These are phyloP conservation scores for Acanthosepion lycidas DNA, from an alignment of 2,888 invertebrate species.

Conservation along the genomic window DNA sequence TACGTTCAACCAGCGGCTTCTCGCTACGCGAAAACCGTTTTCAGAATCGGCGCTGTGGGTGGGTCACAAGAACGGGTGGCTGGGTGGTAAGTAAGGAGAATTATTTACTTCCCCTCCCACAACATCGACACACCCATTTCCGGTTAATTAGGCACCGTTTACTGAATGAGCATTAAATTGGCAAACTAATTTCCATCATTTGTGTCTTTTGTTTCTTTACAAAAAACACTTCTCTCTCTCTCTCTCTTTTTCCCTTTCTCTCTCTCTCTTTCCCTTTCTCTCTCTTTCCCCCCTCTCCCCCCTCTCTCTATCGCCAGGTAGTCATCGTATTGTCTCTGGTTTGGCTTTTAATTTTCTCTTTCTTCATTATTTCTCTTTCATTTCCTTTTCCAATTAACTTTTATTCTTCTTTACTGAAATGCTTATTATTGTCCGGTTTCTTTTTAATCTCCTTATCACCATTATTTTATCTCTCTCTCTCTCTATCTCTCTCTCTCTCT, in stretches of 20 bases:
- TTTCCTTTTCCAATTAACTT: too few relatives aligned
- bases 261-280: background rate
- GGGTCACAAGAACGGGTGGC: too few relatives aligned
- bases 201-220: background rate
- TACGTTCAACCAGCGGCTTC: too few relatives aligned
- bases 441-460: background rate
- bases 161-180: background rate
- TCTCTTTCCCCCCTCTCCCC: background rate
- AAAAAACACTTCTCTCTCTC: background rate
- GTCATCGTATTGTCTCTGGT: background rate
- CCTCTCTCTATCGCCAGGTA: background rate
- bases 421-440: too few relatives aligned
- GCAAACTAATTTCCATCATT: background rate
- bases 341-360: background rate
- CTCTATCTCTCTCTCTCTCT: background rate
- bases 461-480: background rate
- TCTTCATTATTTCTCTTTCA: background rate
- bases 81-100: too few relatives aligned
- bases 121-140: background rate
- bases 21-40: too few relatives aligned
- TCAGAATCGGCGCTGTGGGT: too few relatives aligned
- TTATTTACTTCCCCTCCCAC: background rate
- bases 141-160: background rate
- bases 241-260: background rate
- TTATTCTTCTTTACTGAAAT: too few relatives aligned